Base-by-base conservation (phyloP, 2,888 invertebrate genomes). In the Eupithecia exiguata region DNA sequence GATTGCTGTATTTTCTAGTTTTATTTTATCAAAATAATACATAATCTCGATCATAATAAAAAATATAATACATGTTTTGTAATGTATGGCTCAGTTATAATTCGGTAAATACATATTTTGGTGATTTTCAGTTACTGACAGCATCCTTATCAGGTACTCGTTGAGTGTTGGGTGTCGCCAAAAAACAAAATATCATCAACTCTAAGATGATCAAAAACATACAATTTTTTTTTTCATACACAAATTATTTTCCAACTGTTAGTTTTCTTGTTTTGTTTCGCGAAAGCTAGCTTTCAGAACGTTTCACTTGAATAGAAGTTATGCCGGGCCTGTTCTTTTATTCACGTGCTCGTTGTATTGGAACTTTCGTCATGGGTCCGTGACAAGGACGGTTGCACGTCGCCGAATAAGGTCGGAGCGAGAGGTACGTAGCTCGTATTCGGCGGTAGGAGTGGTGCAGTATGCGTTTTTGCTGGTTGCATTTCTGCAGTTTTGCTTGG, bases 381-480 rank as follows among this genome's bases (percentile, higher is more conserved):
- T 76, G 86, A 91, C 79, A 86, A 84, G 82, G 88, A 90, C 80
- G 76, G 78, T 74, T 49, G 66, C 71, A 80, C 77, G 74, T 72
- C 70, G 71, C 35, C 63, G 25, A 35, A 43, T 72, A 38, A 74
- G 75, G 86, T 78, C 80, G 74, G 85, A 89, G 84, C 75, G 86
- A 87, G 87, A 88, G 74, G 77, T 78, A 79, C 78, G 76, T 78
- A 81, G 76, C 76, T 77, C 81, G 76, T 86, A 87, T 90, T 89
- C 81, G 87, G 88, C 80, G 83, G 87, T 86, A 89, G 90, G 88
- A 89, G 89, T 88, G 91, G 93, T 92, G 91, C 92, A 88, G 90
- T 92, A 92, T 92, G 91, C 90, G 91, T 92, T 93, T 93, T 92
- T 92, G 90, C 84, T 86, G 85, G 58, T 84, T 84, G 88, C 88